Evolutionary conservation across 2,888 invertebrate species (phyloP).

Genomic region (Chloroclystis v-ata): DNA sequence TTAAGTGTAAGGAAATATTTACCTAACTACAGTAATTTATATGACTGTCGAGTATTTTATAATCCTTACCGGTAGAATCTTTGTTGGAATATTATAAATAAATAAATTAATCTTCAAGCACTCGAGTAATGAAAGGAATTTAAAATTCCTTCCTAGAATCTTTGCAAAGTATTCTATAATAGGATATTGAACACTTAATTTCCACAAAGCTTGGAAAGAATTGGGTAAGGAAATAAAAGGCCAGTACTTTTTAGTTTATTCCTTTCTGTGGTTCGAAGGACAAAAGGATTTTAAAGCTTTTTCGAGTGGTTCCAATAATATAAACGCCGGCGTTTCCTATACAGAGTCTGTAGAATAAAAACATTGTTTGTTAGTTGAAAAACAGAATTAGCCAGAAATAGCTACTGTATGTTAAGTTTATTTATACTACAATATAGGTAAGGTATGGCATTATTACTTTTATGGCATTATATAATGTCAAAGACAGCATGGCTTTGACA

Average conservation of each 20-base stretch:
- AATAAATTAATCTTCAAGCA: constrained; percentile 5
- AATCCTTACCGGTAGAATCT: not conserved
- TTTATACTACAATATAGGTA: not conserved
- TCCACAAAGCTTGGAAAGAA: constrained; percentile 43
- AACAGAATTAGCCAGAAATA: constrained; percentile 20
- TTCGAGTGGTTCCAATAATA: constrained; percentile 47
- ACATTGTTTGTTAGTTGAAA: constrained; percentile 18
- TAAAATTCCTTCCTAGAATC: constrained; percentile 40
- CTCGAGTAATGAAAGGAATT: constrained; percentile 25
- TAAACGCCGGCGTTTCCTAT: constrained; percentile 63
- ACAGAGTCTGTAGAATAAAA: constrained; percentile 14
- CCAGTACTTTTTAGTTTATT: constrained; percentile 56
- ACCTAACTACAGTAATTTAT: too few species aligned
- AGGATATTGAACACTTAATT: constrained; percentile 54
- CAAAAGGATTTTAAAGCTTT: constrained; percentile 49
- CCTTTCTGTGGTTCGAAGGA: constrained; percentile 50
- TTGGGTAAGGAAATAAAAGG: constrained; percentile 60
- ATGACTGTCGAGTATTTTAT: not conserved
- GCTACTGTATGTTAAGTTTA: constrained; percentile 8
- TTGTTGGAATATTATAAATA: not conserved
- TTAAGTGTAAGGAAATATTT: too few species aligned
- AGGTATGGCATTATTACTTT: too few species aligned
- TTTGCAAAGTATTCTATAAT: constrained; percentile 50
- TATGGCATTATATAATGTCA: too few species aligned
- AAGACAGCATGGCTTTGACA: too few species aligned